A percentile compares a stretch with the other conserved stretches of the same genome.
Conservation (phyloP, 2,888 invertebrate species). For the Glomeris marginata region DNA sequence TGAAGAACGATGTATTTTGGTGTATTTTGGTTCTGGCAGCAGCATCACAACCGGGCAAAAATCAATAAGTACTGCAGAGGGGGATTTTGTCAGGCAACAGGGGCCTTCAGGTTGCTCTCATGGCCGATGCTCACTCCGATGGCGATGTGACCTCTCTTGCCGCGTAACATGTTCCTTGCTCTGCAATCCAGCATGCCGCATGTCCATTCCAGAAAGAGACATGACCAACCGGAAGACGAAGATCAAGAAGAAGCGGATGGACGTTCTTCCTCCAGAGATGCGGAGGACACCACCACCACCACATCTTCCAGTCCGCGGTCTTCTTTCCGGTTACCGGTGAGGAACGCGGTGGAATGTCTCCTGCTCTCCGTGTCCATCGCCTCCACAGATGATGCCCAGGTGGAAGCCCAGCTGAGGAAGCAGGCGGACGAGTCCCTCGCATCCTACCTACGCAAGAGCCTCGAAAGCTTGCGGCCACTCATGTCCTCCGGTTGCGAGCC, state of each 20-base stretch:
- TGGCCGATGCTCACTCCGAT: too few species aligned
- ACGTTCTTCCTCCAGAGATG: not conserved
- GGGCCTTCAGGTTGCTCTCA: too few species aligned
- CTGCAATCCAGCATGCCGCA: too few species aligned
- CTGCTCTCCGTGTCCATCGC: slow-evolving; percentile 13
- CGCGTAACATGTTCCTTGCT: too few species aligned
- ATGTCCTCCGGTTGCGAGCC: slow-evolving; percentile 12
- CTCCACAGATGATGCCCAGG: slow-evolving; percentile 6
- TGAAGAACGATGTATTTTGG: too few species aligned
- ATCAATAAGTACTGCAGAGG: too few species aligned
- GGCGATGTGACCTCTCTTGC: too few species aligned
- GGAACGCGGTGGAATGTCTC: slow-evolving; percentile 14
- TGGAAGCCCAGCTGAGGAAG: slow-evolving; percentile 5
- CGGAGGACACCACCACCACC: not conserved
- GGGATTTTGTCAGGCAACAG: too few species aligned
- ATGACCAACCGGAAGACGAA: not conserved
- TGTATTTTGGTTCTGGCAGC: too few species aligned
- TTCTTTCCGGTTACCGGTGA: slow-evolving; percentile 11
- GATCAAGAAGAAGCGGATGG: not conserved
- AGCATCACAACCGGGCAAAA: too few species aligned
- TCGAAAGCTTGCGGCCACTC: slow-evolving; percentile 17
- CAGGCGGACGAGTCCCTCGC: slow-evolving; percentile 13
- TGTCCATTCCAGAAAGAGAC: too few species aligned
- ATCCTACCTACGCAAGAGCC: slow-evolving; percentile 11
- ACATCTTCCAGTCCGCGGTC: not conserved